Conservation (phyloP, 2,797 vertebrate species). For the Crotalus adamanteus region DNA sequence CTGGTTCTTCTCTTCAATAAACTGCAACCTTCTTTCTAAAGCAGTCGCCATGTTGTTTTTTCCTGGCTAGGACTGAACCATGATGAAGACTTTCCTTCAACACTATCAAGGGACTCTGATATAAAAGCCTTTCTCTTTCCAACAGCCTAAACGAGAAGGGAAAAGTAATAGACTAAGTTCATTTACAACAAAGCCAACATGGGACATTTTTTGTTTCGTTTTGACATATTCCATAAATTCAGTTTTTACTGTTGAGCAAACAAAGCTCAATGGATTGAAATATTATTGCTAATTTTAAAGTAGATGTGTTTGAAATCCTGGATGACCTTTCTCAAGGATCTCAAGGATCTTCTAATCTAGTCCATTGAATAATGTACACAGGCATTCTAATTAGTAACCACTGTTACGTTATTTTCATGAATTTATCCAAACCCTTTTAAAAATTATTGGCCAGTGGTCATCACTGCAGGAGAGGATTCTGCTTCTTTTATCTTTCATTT, state of each 20-base stretch:
- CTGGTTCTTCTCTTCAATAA: too few relatives aligned
- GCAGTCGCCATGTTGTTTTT: too few relatives aligned
- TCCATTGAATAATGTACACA: not conserved
- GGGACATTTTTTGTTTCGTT: not conserved
- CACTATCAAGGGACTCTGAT: not conserved
- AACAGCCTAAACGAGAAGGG: not conserved
- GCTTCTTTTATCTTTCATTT: not conserved
- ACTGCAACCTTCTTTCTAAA: too few relatives aligned
- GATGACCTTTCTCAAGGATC: not conserved
- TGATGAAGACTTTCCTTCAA: too few relatives aligned
- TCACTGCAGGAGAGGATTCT: not conserved
- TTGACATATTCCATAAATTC: not conserved
- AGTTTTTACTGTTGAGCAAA: not conserved
- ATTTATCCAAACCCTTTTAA: not conserved
- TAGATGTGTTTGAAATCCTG: not conserved
- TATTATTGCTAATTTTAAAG: not conserved
- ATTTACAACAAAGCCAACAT: not conserved
- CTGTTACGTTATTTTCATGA: not conserved
- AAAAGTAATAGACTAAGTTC: not conserved
- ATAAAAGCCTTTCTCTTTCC: not conserved
- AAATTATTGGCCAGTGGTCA: not conserved
- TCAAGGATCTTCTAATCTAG: not conserved
- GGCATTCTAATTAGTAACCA: not conserved
- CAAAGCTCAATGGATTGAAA: not conserved
- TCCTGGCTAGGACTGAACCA: too few relatives aligned